Conservation (phyloP, 2,113 vertebrate genomes). For the Hippocampus guttulatus region DNA sequence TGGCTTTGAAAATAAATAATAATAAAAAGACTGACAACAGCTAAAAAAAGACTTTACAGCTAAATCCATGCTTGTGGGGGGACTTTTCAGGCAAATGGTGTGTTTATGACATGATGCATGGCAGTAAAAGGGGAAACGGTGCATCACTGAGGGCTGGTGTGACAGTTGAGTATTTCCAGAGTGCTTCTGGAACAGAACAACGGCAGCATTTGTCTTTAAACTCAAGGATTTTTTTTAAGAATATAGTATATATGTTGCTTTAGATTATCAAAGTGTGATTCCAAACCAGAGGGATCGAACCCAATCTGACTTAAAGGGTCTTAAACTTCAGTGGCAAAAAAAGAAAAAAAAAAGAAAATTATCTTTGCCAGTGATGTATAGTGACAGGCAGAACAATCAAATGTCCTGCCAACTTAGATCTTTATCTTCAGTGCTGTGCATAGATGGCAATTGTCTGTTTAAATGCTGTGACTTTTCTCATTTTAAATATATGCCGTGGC, state of each 20-base stretch:
- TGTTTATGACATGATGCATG: conserved; percentile 35
- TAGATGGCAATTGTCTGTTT: no score
- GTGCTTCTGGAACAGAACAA: background rate
- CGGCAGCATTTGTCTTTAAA: background rate
- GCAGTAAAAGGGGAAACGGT: conserved; percentile 52
- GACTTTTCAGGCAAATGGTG: background rate
- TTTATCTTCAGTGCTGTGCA: no score
- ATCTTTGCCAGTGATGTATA: background rate
- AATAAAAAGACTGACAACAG: no score
- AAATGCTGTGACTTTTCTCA: background rate
- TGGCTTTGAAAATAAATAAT: no score
- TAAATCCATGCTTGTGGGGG: conserved; percentile 3
- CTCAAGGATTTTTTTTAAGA: no score
- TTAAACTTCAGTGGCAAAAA: background rate
- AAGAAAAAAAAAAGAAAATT: no score
- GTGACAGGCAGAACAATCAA: background rate
- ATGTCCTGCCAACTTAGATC: background rate
- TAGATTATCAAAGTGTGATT: background rate
- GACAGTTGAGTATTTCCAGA: conserved; percentile 66
- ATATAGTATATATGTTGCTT: no score
- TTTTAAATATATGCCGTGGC: background rate
- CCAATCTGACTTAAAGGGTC: background rate
- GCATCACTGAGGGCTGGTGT: conserved; percentile 42
- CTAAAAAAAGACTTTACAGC: conserved; percentile 1
- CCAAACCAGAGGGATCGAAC: background rate